Conservation (phyloP, 1,140 invertebrate species). For the Trichonephila inaurata region DNA sequence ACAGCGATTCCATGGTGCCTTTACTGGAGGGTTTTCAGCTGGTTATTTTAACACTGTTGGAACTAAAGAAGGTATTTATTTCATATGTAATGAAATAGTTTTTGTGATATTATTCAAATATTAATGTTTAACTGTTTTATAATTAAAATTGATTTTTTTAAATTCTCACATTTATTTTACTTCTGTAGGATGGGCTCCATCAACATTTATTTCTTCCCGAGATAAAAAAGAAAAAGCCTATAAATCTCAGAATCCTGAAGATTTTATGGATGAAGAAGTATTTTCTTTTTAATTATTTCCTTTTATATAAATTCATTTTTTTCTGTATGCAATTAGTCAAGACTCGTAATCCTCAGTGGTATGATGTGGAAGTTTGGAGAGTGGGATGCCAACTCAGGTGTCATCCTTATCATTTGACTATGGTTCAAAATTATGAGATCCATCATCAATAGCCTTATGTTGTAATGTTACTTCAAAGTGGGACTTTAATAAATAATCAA, state of each 20-base stretch:
- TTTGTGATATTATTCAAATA: background rate
- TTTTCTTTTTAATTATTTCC: background rate
- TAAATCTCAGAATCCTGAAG: constrained; percentile 87
- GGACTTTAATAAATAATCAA: too few relatives aligned
- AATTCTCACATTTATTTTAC: background rate
- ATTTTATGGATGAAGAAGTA: constrained; percentile 99
- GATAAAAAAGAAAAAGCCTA: constrained; percentile 83
- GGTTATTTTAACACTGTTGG: constrained; percentile 99
- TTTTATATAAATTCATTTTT: background rate
- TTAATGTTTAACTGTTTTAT: background rate
- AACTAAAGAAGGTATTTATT: constrained; percentile 89
- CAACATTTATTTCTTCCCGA: constrained; percentile 94
- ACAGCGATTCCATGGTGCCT: constrained; percentile 98
- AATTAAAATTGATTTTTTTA: background rate
- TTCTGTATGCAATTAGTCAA: too few relatives aligned
- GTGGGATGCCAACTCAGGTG: too few relatives aligned
- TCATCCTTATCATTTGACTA: too few relatives aligned
- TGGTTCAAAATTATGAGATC: too few relatives aligned
- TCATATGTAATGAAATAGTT: background rate
- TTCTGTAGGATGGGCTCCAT: constrained; percentile 87
- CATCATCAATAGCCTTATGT: too few relatives aligned
- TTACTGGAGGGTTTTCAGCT: constrained; percentile 99
- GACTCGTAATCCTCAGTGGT: too few relatives aligned
- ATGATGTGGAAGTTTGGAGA: too few relatives aligned
- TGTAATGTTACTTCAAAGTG: too few relatives aligned